Evolutionary conservation across 2,113 vertebrate species (phyloP), one percentile per base, ranked within the genome.

Genomic region (Mobula hypostoma): DNA sequence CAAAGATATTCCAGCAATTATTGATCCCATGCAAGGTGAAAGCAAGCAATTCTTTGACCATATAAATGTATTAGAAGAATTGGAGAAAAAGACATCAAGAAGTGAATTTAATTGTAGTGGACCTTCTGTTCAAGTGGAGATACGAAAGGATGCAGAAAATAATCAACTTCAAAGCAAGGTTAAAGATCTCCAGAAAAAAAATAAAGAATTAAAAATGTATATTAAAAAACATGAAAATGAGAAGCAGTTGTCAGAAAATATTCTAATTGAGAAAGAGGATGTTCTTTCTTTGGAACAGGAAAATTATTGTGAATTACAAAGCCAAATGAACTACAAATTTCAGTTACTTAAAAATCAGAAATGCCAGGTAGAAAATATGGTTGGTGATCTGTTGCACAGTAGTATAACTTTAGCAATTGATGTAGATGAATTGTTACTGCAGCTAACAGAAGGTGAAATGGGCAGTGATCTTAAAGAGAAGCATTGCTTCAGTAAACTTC

Each of bases 331-430:
- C 17, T 74, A 93, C 27, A 21, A 93, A 56, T 74, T 76, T 21
- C 9, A 74, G 36, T 40, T 93, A 48, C 68, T 93, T 40, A 21
- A 72, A 74, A 72, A 74, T 8, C 68, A 93, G 11, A 93, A 93
- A 76, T 93, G 68, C 68, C 91, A 93, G 36, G 27, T 76, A 48
- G 70, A 93, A 93, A 70, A 29, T 56, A 76, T 93, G 91, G 11
- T 56, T 56, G 36, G 56, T 93, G 91, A 93, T 76, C 68, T 93
- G 14, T 56, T 93, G 40, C 68, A 48, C 74, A 70, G 40, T 74
- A 76, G 6, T 56, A 32, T 24, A 76, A 93, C 36, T 76, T 70
- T 76, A 74, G 21, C 72, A 2, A 40, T 74, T 74, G 70, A 48
- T 56, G 70, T 29, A 8, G 36, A 93, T 93, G 56, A 76, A 48